Base-by-base conservation (phyloP, 2,888 invertebrate genomes). In the Pecten maximus region DNA sequence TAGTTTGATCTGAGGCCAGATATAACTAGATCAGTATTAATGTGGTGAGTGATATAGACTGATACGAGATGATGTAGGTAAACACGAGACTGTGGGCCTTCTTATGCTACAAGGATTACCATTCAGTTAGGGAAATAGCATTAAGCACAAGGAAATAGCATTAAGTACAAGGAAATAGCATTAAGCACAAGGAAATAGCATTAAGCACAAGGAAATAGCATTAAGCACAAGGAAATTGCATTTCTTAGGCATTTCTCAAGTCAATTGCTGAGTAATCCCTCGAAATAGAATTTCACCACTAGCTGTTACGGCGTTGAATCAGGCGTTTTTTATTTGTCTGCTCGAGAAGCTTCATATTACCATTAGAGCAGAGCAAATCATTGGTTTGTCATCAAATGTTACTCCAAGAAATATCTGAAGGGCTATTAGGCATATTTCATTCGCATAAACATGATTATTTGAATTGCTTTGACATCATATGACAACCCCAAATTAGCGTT, bases 181-280 rank as follows among this genome's bases (percentile, higher is more conserved):
- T 74, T 74, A 74, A 74, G 74, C 28, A 74, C 74, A 28, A 74
- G 74, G 74, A 74, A 74, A 74, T 74, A 35, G 35, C 28, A 74
- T 74, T 74, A n/a, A n/a, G n/a, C n/a, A n/a, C n/a, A n/a, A 35
- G 74, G 35, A 74, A 28, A 74, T 35, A 74, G 74, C 74, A 74
- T 74, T 74, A 74, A 74, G 74, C 28, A 74, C 74, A 28, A 74
- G 74, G 74, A 74, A 74, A 74, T 74, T 74, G 35, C 28, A 74
- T 74, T 74, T 74, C 74, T 74, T 6, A 28, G 35, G 10, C 35
- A 28, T 74, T 74, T 28, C 74, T 74, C 74, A 74, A 35, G 28
- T 19, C 50, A 54, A 54, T 74, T 28, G 28, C 35, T 35, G 35
- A 74, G 28, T 74, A 74, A 74, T 19, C 74, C 74, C 74, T 15